Conservation (phyloP, 2,113 vertebrate species). For the Vidua chalybeata region DNA sequence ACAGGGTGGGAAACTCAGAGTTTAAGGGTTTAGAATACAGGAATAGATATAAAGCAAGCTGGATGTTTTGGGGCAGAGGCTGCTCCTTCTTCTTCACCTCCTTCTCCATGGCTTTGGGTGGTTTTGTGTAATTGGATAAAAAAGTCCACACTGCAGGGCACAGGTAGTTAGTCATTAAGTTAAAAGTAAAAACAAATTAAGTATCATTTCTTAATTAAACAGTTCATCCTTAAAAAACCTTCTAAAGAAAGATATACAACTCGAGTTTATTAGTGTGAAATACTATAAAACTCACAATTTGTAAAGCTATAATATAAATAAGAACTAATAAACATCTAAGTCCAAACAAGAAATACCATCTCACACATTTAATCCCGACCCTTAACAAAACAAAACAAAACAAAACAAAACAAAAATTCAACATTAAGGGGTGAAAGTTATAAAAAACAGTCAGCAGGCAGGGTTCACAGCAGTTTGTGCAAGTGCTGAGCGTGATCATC, state of each 20-base stretch:
- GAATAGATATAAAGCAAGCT: neutral
- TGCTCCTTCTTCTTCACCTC: neutral
- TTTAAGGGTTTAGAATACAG: too few species aligned
- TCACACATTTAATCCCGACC: neutral
- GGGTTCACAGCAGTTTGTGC: rapidly evolving
- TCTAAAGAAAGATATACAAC: neutral
- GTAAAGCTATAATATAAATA: neutral
- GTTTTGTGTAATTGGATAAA: neutral
- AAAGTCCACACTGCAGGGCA: neutral
- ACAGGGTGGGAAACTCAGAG: too few species aligned
- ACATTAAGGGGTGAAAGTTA: rapidly evolving
- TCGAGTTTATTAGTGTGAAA: neutral
- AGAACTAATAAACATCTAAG: neutral
- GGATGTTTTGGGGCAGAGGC: neutral
- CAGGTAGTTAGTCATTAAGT: neutral
- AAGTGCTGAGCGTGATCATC: neutral
- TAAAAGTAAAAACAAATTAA: neutral
- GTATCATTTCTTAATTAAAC: neutral
- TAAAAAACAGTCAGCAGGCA: neutral
- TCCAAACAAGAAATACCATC: neutral
- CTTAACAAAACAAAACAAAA: too few species aligned
- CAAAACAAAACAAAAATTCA: neutral
- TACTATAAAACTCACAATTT: neutral
- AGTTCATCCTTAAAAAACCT: neutral
- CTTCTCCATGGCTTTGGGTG: neutral